phyloP scores from a whole-genome alignment of 2,888 invertebrate species.

The Lingula anatina region DNA sequence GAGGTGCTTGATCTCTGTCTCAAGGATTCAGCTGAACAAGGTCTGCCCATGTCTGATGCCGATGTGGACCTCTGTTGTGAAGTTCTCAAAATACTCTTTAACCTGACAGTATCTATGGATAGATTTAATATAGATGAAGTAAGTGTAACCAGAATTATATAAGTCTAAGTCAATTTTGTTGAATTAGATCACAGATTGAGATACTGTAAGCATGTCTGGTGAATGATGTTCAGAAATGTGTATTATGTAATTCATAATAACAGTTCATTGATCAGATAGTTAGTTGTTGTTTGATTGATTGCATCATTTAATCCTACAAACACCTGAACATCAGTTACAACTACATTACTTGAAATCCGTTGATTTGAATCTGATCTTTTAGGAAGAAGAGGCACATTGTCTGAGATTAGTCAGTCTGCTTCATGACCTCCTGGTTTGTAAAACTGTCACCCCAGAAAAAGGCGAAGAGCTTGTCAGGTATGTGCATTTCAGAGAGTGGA shows the following conservation, averaged over 20 bases:
- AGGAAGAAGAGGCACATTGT: slow-evolving; percentile 69
- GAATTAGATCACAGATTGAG: too few species aligned
- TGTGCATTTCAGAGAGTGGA: too few species aligned
- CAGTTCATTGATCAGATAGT: too few species aligned
- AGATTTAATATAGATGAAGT: slow-evolving; percentile 52
- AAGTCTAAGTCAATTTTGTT: too few species aligned
- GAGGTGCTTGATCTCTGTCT: slow-evolving; percentile 54
- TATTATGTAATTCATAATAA: too few species aligned
- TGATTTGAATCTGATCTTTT: too few species aligned
- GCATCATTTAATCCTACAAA: too few species aligned
- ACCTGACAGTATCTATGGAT: slow-evolving; percentile 51
- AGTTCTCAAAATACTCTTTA: slow-evolving; percentile 56
- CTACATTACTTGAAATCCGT: too few species aligned
- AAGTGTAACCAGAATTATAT: slow-evolving; percentile 2
- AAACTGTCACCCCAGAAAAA: slow-evolving; percentile 60
- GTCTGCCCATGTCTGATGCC: slow-evolving; percentile 35
- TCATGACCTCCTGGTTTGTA: slow-evolving; percentile 64
- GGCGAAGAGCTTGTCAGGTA: slow-evolving; percentile 64
- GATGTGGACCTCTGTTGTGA: slow-evolving; percentile 54
- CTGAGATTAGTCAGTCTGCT: slow-evolving; percentile 69
- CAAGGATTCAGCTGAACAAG: slow-evolving; percentile 32
- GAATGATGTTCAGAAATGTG: too few species aligned
- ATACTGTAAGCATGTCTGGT: too few species aligned
- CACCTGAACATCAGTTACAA: too few species aligned
- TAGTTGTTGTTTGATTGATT: too few species aligned